These are phyloP conservation scores for Mesocricetus auratus DNA, from an alignment of 2,113 vertebrate genomes.

Conservation along the genomic window DNA sequence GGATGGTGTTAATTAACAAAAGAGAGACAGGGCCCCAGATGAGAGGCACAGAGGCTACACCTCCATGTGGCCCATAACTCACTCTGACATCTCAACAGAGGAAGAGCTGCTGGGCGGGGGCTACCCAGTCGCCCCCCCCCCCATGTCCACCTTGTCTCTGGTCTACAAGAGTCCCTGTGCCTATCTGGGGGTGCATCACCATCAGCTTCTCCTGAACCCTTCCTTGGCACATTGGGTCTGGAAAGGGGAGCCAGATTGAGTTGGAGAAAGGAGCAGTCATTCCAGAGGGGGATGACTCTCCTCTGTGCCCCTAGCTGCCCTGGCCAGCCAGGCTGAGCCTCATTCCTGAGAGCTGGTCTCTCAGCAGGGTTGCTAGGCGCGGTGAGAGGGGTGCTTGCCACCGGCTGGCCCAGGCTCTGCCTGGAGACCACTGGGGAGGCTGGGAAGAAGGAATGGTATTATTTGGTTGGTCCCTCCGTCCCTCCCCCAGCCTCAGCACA, in stretches of 20 bases:
- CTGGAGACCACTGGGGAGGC: constrained; percentile 79
- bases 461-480: constrained; percentile 74
- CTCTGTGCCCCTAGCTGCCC: not conserved
- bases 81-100: constrained; percentile 74
- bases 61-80: constrained; percentile 68
- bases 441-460: constrained; percentile 81
- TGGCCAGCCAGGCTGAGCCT: constrained; percentile 38
- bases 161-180: not conserved
- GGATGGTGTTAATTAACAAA: not conserved
- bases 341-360: constrained; percentile 62
- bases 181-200: not conserved
- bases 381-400: constrained; percentile 65
- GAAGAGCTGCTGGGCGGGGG: constrained; percentile 29
- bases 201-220: not conserved
- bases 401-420: constrained; percentile 66
- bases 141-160: not conserved
- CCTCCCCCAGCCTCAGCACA: constrained; percentile 76
- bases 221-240: not conserved
- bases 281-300: not conserved
- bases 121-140: not conserved
- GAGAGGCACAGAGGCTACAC: constrained; percentile 36
- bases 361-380: constrained; percentile 85
- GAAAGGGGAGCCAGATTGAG: not conserved
- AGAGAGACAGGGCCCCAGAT: not conserved
- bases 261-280: not conserved